These are phyloP conservation scores for Enteromius afrohamiltoni DNA, from an alignment of 2,797 vertebrate species.

Conservation along the genomic window DNA sequence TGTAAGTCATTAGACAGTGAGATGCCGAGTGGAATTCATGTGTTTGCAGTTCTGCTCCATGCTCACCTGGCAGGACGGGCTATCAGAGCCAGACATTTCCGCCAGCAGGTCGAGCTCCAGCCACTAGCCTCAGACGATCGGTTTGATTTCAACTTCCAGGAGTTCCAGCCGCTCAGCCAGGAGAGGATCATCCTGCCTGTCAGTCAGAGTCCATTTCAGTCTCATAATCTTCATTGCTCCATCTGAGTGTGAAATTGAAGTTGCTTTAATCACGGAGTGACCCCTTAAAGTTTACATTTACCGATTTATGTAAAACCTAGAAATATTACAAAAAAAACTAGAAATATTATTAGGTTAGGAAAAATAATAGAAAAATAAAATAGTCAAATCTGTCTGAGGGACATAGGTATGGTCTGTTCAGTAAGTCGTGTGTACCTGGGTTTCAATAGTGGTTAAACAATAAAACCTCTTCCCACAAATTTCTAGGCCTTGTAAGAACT, in stretches of 20 bases:
- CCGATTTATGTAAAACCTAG: background rate
- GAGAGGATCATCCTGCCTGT: conserved; percentile 85
- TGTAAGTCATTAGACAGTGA: conserved; percentile 81
- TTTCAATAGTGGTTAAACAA: background rate
- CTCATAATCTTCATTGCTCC: conserved; percentile 19
- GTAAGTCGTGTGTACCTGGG: background rate
- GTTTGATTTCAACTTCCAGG: conserved; percentile 92
- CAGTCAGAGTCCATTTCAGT: conserved; percentile 38
- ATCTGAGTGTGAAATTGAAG: background rate
- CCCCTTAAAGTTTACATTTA: background rate
- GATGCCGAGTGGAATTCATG: conserved; percentile 81
- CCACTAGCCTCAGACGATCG: conserved; percentile 82
- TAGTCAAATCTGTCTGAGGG: background rate
- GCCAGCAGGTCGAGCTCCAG: conserved; percentile 77
- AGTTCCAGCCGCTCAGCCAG: conserved; percentile 84
- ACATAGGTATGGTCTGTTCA: background rate
- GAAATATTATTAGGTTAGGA: background rate
- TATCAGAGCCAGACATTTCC: conserved; percentile 83
- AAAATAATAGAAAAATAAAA: background rate
- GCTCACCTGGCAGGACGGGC: conserved; percentile 85
- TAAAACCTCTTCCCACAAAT: background rate
- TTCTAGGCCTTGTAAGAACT: background rate
- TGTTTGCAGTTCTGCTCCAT: conserved; percentile 86
- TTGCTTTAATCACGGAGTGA: background rate
- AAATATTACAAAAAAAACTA: no score